Percentiles rank a stretch among this genome's conserved stretches.
These are phyloP conservation scores for Alcedo atthis DNA, from an alignment of 2,797 vertebrate species.

Conservation along the genomic window DNA sequence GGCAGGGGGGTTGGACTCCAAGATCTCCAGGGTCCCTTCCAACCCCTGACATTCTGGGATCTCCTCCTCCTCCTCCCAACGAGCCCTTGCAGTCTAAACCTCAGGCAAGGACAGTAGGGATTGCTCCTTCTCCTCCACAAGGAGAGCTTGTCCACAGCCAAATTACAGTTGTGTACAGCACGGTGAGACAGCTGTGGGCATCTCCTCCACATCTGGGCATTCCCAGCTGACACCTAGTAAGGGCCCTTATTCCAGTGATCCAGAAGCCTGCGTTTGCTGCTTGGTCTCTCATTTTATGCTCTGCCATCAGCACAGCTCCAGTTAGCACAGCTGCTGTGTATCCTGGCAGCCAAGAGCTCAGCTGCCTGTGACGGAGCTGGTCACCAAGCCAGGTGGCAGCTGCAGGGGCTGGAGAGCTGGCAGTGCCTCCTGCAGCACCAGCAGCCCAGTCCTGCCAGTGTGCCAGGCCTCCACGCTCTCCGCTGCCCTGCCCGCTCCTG, in stretches of 20 bases:
- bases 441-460: too few species aligned
- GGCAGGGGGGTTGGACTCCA: too few species aligned
- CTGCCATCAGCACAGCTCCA: not conserved
- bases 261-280: not conserved
- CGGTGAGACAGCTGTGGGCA: not conserved
- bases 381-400: too few species aligned
- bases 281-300: not conserved
- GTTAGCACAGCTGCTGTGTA: too few species aligned
- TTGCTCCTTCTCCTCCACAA: not conserved
- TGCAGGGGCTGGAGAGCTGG: too few species aligned
- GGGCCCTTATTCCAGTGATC: not conserved
- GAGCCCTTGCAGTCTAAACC: not conserved
- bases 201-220: not conserved
- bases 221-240: not conserved
- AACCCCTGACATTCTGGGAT: too few species aligned
- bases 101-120: not conserved
- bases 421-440: too few species aligned
- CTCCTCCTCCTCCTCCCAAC: not conserved
- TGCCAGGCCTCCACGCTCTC: too few species aligned
- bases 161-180: not conserved
- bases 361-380: too few species aligned
- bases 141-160: not conserved
- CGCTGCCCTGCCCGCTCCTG: too few species aligned
- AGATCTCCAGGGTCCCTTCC: too few species aligned
- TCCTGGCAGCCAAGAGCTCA: too few species aligned